Evolutionary conservation across 2,888 invertebrate genomes (phyloP).

Genomic region (Andrena marginata): DNA sequence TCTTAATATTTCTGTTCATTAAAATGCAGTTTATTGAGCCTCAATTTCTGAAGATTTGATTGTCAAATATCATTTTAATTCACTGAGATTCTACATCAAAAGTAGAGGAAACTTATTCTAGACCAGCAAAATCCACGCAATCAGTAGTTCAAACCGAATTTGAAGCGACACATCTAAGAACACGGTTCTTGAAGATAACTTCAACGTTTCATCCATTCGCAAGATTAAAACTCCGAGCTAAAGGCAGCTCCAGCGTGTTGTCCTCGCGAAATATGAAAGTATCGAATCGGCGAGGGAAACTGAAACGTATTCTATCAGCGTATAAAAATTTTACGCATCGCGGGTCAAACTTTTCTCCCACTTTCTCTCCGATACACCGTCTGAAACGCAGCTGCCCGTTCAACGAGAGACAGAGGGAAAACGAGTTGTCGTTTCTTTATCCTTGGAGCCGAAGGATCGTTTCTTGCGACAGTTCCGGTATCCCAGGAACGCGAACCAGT

Average conservation of each 20-base stretch:
- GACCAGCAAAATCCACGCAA: too few species aligned
- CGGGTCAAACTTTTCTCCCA: conserved; percentile 39
- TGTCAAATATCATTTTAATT: too few species aligned
- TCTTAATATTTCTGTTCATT: too few species aligned
- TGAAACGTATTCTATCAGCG: conserved; percentile 13
- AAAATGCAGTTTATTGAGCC: too few species aligned
- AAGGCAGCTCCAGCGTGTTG: background rate
- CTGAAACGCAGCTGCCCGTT: conserved; percentile 1
- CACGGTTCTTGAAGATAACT: too few species aligned
- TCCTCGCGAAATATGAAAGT: background rate
- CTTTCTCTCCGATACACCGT: conserved; percentile 43
- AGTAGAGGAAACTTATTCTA: too few species aligned
- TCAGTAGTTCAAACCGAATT: too few species aligned
- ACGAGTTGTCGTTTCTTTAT: conserved; percentile 20
- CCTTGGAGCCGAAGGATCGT: conserved; percentile 21
- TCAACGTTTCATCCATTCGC: too few species aligned
- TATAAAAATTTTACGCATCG: conserved; percentile 51
- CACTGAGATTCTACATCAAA: too few species aligned
- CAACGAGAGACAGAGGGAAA: background rate
- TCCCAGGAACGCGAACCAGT: conserved; percentile 44
- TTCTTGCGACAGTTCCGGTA: conserved; percentile 60
- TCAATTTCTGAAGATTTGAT: too few species aligned
- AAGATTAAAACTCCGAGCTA: too few species aligned
- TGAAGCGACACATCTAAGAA: too few species aligned
- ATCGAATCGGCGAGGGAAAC: background rate